These are phyloP conservation scores for Chaetops frenatus DNA, from an alignment of 2,113 vertebrate species.

Conservation along the genomic window DNA sequence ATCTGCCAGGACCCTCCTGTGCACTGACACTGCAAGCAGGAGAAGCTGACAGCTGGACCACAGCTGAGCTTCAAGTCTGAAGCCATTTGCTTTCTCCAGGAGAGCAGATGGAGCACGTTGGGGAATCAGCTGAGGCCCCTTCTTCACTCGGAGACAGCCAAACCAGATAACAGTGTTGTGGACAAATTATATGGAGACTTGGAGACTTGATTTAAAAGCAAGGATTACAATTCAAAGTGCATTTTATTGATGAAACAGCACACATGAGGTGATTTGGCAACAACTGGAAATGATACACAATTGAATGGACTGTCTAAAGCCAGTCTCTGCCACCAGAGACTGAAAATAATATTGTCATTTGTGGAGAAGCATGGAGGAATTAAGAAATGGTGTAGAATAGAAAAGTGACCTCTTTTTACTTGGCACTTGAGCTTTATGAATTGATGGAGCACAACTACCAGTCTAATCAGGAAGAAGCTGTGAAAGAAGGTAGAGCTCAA, in stretches of 20 bases:
- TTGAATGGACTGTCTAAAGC: not conserved
- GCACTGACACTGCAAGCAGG: not conserved
- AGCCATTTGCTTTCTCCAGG: not conserved
- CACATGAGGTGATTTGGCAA: not conserved
- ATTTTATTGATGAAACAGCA: not conserved
- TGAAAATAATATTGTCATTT: not conserved
- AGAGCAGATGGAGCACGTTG: not conserved
- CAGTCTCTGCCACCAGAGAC: not conserved
- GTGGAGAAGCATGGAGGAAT: not conserved
- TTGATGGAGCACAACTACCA: not conserved
- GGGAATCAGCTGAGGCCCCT: not conserved
- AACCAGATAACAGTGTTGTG: not conserved
- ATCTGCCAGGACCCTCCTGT: not conserved
- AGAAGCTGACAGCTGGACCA: not conserved
- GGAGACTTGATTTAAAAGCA: not conserved
- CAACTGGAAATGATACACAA: not conserved
- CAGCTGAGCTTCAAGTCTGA: not conserved
- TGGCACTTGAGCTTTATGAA: not conserved
- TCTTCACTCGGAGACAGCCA: not conserved
- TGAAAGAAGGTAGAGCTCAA: not conserved
- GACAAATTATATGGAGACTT: not conserved
- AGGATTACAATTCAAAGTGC: not conserved
- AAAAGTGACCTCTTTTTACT: not conserved
- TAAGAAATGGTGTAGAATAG: not conserved
- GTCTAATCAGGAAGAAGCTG: not conserved